These are phyloP conservation scores for Tragulus kanchil DNA, from an alignment of 2,113 vertebrate genomes.

Conservation along the genomic window DNA sequence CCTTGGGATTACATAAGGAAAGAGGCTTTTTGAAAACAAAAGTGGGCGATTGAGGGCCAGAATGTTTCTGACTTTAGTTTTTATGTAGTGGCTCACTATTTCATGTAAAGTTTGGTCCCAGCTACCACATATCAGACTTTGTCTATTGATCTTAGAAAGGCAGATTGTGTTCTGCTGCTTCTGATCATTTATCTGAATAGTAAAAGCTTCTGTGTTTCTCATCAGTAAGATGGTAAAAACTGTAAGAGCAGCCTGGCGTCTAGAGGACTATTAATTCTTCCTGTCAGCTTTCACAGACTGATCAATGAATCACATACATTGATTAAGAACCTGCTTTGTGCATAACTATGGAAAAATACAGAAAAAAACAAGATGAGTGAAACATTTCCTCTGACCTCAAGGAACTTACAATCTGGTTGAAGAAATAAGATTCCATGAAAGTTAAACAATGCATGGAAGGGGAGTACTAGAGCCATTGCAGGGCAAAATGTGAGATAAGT, in stretches of 20 bases:
- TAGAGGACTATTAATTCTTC: not conserved
- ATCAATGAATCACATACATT: not conserved
- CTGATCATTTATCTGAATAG: not conserved
- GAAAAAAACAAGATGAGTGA: conserved; percentile 56
- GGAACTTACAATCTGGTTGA: not conserved
- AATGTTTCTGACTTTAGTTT: not conserved
- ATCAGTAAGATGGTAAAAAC: not conserved
- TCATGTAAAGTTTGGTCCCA: not conserved
- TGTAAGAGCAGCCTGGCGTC: not conserved
- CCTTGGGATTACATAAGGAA: not conserved
- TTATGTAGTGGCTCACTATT: not conserved
- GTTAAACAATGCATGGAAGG: not conserved
- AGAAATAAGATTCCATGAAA: not conserved
- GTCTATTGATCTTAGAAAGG: not conserved
- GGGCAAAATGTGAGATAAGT: not conserved
- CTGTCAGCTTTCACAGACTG: not conserved
- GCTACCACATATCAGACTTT: not conserved
- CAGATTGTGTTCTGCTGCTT: not conserved
- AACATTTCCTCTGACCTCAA: conserved; percentile 53
- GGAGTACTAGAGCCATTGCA: not conserved
- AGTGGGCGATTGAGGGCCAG: not conserved
- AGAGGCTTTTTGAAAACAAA: not conserved
- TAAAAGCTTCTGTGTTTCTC: not conserved
- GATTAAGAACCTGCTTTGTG: not conserved
- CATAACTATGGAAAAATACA: not conserved